phyloP scores from a whole-genome alignment of 2,113 vertebrate genomes.

The Lethenteron camtschaticum region DNA sequence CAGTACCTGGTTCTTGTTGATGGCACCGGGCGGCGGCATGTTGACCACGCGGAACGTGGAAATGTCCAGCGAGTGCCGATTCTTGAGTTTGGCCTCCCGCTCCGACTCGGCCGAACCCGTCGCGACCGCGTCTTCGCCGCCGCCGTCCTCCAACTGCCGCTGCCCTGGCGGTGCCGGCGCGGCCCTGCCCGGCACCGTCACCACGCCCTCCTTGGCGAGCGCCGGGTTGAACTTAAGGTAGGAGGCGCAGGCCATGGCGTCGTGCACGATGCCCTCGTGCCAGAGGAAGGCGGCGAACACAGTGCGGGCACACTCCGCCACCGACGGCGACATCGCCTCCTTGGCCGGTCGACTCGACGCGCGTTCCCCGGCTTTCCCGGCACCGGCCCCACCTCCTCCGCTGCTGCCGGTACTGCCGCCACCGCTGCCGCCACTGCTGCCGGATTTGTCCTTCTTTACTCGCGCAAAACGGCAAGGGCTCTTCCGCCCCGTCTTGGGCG shows the following conservation, averaged over 20 bases:
- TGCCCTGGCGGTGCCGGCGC: no score
- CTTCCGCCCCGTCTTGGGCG: slow-evolving; percentile 83
- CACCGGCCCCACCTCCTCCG: background rate
- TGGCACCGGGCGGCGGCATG: slow-evolving; percentile 81
- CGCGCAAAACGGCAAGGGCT: slow-evolving; percentile 56
- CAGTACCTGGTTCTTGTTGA: slow-evolving; percentile 96
- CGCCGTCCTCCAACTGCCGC: background rate
- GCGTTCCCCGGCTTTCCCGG: background rate
- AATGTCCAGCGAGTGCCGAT: slow-evolving; percentile 88
- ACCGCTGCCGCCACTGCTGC: slow-evolving; percentile 7
- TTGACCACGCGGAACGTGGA: slow-evolving; percentile 96
- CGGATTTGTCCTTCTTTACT: slow-evolving; percentile 86
- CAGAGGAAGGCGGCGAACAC: slow-evolving; percentile 89
- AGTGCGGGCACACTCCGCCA: slow-evolving; percentile 77
- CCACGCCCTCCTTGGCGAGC: slow-evolving; percentile 64
- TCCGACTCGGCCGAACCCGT: slow-evolving; percentile 28
- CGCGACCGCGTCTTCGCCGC: background rate
- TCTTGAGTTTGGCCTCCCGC: slow-evolving; percentile 85
- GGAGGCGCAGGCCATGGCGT: slow-evolving; percentile 96
- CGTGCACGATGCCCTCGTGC: slow-evolving; percentile 96
- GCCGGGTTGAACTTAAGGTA: slow-evolving; percentile 96
- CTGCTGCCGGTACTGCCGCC: background rate
- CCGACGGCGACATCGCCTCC: slow-evolving; percentile 92
- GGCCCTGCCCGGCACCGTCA: background rate
- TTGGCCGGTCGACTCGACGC: slow-evolving; percentile 44